Percentiles rank a stretch among this genome's conserved stretches.
Evolutionary conservation across 2,888 invertebrate genomes (phyloP).

Genomic region (Azorinus chamasolen): DNA sequence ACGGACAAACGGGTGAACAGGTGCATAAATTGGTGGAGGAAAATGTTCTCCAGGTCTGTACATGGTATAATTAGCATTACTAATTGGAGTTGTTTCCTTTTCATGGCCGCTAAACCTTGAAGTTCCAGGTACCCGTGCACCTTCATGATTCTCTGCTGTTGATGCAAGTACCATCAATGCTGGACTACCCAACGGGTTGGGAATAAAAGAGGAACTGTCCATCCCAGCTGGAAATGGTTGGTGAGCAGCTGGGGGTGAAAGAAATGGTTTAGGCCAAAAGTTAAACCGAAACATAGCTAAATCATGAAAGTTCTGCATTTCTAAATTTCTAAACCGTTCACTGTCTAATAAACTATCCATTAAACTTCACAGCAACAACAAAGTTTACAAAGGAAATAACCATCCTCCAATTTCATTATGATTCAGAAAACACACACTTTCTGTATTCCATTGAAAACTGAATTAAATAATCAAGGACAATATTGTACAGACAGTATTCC

Average conservation of each 20-base stretch:
- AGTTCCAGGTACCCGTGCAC: constrained; percentile 68
- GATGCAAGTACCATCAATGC: constrained; percentile 83
- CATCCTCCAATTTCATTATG: no score
- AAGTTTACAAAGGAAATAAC: no score
- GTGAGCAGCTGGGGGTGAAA: constrained; percentile 75
- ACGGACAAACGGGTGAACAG: constrained; percentile 78
- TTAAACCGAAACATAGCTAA: constrained; percentile 84
- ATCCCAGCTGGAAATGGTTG: constrained; percentile 75
- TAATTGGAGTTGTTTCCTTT: constrained; percentile 76
- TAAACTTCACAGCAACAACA: no score
- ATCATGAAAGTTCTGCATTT: constrained; percentile 68
- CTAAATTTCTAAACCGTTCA: neutral
- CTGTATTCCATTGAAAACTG: no score
- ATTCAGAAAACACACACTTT: no score
- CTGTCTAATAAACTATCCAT: no score
- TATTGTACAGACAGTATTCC: no score
- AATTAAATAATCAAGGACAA: no score
- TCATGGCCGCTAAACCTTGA: constrained; percentile 72
- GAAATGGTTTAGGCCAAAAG: constrained; percentile 83
- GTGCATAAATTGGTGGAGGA: constrained; percentile 81
- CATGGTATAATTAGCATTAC: constrained; percentile 76
- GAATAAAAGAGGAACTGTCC: constrained; percentile 81
- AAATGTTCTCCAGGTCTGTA: constrained; percentile 82
- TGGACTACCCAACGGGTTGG: constrained; percentile 81
- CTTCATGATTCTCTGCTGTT: constrained; percentile 81